These are phyloP conservation scores for Andrena bucephala DNA, from an alignment of 2,888 invertebrate species.

Conservation along the genomic window DNA sequence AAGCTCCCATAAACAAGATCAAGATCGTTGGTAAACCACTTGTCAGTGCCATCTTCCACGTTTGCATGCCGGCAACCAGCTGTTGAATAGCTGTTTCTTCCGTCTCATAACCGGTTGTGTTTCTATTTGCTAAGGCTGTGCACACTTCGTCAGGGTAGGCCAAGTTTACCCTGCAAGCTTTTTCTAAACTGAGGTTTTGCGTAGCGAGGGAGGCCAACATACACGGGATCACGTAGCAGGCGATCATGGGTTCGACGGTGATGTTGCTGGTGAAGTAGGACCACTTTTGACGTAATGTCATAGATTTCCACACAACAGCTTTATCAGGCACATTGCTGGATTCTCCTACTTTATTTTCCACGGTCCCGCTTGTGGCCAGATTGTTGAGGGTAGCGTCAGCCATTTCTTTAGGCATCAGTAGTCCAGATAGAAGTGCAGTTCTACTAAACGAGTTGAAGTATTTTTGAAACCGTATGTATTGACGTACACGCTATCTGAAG, in stretches of 20 bases:
- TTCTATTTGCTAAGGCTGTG: conserved; percentile 90
- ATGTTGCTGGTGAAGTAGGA: conserved; percentile 88
- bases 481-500: background rate
- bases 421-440: background rate
- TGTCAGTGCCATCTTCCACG: conserved; percentile 94
- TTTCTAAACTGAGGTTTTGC: conserved; percentile 94
- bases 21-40: conserved; percentile 93
- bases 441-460: background rate
- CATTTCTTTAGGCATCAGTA: conserved; percentile 27
- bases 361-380: conserved; percentile 2
- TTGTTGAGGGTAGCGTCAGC: conserved; percentile 36
- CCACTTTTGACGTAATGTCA: conserved; percentile 87
- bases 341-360: conserved; percentile 59
- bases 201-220: conserved; percentile 91
- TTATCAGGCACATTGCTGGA: conserved; percentile 42
- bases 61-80: conserved; percentile 91
- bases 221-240: conserved; percentile 89
- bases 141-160: conserved; percentile 90
- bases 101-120: conserved; percentile 88
- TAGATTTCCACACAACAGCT: conserved; percentile 84
- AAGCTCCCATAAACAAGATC: conserved; percentile 93
- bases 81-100: conserved; percentile 88
- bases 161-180: conserved; percentile 94
- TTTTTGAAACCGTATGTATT: background rate
- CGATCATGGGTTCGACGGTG: conserved; percentile 91